Evolutionary conservation across 2,888 invertebrate species (phyloP).

Genomic region (Lissonota sp.): DNA sequence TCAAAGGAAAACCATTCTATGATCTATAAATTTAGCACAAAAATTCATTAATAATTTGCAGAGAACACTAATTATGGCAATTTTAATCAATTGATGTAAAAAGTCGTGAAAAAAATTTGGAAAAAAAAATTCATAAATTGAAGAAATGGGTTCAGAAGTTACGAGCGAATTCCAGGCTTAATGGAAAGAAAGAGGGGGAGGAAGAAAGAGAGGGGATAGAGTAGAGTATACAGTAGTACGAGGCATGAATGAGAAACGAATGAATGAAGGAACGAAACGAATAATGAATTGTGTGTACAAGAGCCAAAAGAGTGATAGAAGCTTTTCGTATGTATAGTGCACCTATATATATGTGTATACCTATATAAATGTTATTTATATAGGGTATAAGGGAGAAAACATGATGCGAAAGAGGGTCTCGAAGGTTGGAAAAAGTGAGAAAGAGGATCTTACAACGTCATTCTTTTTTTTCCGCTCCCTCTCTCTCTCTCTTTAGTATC

Average conservation of each 20-base stretch:
- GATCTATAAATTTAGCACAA: too few relatives aligned
- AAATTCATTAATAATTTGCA: too few relatives aligned
- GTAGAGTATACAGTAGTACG: slow-evolving; percentile 58
- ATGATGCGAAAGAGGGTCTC: slow-evolving; percentile 30
- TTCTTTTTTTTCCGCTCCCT: slow-evolving; percentile 7
- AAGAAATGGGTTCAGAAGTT: slow-evolving; percentile 17
- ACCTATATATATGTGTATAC: slow-evolving; percentile 1
- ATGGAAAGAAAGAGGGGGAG: slow-evolving; percentile 57
- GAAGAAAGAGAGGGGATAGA: slow-evolving; percentile 34
- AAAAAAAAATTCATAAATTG: background rate
- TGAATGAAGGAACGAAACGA: slow-evolving; percentile 68
- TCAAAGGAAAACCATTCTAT: too few relatives aligned
- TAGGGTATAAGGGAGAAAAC: slow-evolving; percentile 28
- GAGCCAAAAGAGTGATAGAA: slow-evolving; percentile 47
- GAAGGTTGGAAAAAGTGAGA: slow-evolving; percentile 43
- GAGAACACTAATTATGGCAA: too few relatives aligned
- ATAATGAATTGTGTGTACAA: slow-evolving; percentile 47
- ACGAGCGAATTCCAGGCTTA: slow-evolving; percentile 6
- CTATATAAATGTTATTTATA: background rate
- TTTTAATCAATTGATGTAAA: too few relatives aligned
- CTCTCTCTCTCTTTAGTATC: slow-evolving; percentile 28
- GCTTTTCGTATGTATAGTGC: slow-evolving; percentile 19
- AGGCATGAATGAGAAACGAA: slow-evolving; percentile 68
- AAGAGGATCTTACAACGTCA: slow-evolving; percentile 12
- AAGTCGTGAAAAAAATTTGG: background rate